Evolutionary conservation across 2,113 vertebrate species (phyloP).

Genomic region (Sterrhoptilus dennistouni): DNA sequence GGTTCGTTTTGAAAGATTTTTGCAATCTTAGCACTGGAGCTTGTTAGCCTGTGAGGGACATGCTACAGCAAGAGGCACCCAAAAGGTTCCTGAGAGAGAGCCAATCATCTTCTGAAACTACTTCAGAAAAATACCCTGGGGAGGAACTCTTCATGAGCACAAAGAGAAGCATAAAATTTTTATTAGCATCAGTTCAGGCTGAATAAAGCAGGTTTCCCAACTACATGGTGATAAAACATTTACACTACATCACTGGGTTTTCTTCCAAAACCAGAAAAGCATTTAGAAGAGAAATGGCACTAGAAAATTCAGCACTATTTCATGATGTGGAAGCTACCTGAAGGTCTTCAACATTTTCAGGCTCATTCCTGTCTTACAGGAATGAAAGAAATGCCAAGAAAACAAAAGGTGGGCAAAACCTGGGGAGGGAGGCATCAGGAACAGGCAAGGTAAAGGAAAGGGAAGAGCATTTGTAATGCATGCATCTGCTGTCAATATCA

Average conservation of each 20-base stretch:
- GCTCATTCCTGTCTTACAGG: background rate
- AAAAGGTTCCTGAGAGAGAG: background rate
- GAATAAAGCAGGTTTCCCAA: slow-evolving; percentile 12
- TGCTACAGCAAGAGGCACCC: background rate
- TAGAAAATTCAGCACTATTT: background rate
- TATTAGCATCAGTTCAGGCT: background rate
- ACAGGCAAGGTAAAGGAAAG: background rate
- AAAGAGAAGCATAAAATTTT: slow-evolving; percentile 7
- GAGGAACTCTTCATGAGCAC: background rate
- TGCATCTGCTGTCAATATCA: background rate
- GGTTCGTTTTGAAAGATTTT: background rate
- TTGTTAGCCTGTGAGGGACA: background rate
- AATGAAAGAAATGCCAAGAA: background rate
- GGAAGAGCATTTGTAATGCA: background rate
- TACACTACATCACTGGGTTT: background rate
- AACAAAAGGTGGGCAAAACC: background rate
- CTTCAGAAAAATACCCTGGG: slow-evolving; percentile 3
- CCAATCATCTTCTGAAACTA: background rate
- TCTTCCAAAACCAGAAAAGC: background rate
- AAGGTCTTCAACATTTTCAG: background rate
- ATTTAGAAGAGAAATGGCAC: background rate
- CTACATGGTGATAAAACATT: slow-evolving; percentile 14
- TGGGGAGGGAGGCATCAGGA: background rate
- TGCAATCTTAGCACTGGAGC: background rate
- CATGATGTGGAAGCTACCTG: background rate